Conservation (phyloP, 37 sponge, comb jelly and placozoan species). For the Hexactinellida sp. region DNA sequence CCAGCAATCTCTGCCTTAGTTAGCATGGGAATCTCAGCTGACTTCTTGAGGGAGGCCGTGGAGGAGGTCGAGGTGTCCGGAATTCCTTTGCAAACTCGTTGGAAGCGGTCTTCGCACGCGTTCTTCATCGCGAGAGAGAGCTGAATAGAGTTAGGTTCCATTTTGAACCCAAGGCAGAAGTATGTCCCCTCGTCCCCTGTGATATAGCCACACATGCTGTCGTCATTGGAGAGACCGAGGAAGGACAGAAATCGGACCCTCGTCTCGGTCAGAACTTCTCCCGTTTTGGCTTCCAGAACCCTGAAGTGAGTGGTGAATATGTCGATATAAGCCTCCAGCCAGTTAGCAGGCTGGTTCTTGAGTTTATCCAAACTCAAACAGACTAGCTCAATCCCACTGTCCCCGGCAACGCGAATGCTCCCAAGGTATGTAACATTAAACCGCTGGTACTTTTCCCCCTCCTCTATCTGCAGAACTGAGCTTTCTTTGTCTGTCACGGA, state of each 20-base stretch:
- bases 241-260: neutral
- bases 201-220: slow-evolving; percentile 7
- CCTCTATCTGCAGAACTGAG: neutral
- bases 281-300: neutral
- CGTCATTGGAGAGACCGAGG: slow-evolving; percentile 8
- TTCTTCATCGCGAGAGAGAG: neutral
- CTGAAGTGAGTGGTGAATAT: neutral
- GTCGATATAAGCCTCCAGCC: neutral
- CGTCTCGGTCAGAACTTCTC: neutral
- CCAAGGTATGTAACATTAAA: neutral
- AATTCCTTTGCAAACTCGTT: neutral
- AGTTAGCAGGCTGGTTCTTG: slow-evolving; percentile 11
- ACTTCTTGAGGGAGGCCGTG: neutral
- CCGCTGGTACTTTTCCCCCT: neutral
- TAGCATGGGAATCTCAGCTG: neutral
- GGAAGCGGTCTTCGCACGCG: neutral
- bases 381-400: neutral
- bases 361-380: neutral
- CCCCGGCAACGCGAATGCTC: neutral
- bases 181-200: neutral
- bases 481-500: neutral
- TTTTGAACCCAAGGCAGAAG: neutral
- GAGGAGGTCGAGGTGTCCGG: neutral
- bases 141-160: neutral
- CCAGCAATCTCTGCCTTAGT: neutral